Base-by-base conservation (phyloP, 2,888 invertebrate genomes). In the Tetrapedia diversipes region DNA sequence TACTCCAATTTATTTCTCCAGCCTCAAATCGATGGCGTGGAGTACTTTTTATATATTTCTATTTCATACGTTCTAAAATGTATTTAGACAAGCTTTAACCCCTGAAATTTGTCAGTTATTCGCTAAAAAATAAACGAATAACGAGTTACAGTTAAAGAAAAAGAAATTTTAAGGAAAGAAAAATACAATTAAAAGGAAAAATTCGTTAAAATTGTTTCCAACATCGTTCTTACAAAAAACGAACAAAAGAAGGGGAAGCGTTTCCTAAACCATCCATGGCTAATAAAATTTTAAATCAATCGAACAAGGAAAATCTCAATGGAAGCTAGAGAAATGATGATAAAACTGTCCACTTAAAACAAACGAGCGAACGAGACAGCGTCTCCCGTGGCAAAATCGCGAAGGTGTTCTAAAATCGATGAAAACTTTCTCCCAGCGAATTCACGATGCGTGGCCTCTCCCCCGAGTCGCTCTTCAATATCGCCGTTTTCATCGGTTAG, bases 381-480 rank as follows among this genome's bases (percentile, higher is more conserved):
- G 11, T 27, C 41, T 19, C 27, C 6, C n/a, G n/a, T n/a, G 22
- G 16, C 24, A 11, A 61, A 24, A 61, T 19, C 57, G 14, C 6
- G 7, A 16, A 34, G 11, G 8, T 53, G 37, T 10, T 37, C 14
- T 3, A 10, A 0, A 45, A 54, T 29, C 34, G 65, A 65, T 43
- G n/a, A n/a, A 51, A 51, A 63, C 63, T 63, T 37, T 63, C 37
- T 37, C 37, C 8, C 4, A 4, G n/a, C 14, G 49, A 27, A 49
- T 37, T 27, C 27, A 7, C 49, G n/a, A 8, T 4, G 1, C 24
- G n/a, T 8, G 3, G 11, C 7, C 22, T 3, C 34, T 3, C 24
- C 19, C 1, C n/a, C 24, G 16, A 29, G 22, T 16, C 73, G 49
- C 29, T 51, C 32, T 41, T 54, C 75, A 4, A 77, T 60, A 75